phyloP scores from a whole-genome alignment of 2,113 vertebrate species.

The Podocnemis expansa region DNA sequence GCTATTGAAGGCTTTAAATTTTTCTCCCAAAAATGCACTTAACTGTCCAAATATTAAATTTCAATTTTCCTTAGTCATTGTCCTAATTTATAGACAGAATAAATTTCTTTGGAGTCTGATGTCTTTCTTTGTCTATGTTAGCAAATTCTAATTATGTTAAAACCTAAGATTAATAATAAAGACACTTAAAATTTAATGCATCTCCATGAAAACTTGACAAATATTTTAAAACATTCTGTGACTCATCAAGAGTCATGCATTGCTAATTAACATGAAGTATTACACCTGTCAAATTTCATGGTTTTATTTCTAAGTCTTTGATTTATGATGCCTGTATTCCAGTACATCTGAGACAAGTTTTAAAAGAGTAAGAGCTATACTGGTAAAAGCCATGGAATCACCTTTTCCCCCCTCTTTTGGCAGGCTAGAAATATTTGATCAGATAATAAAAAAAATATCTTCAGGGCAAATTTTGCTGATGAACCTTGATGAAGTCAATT shows the following conservation, averaged over 20 bases:
- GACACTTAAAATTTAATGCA: not conserved
- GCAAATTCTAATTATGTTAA: not conserved
- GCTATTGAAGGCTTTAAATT: not conserved
- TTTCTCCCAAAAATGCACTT: not conserved
- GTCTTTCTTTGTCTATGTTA: not conserved
- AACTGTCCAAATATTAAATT: not conserved
- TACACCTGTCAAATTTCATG: not conserved
- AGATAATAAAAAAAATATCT: not conserved
- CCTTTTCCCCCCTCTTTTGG: not conserved
- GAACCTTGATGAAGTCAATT: not conserved
- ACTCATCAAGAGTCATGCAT: not conserved
- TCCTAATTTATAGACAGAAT: not conserved
- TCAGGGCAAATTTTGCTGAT: not conserved
- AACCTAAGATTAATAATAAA: not conserved
- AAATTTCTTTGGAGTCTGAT: not conserved
- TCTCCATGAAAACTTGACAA: not conserved
- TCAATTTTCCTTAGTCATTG: not conserved
- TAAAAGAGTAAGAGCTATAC: not conserved
- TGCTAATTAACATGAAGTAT: conserved; percentile 12
- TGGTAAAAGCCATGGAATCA: not conserved
- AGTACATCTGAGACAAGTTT: not conserved
- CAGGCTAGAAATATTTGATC: not conserved
- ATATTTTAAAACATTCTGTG: not conserved
- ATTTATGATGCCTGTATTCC: not conserved
- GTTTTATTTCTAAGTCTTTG: not conserved